These are phyloP conservation scores for Drosophila murphyi DNA, from an alignment of 1,140 invertebrate genomes.

Conservation along the genomic window DNA sequence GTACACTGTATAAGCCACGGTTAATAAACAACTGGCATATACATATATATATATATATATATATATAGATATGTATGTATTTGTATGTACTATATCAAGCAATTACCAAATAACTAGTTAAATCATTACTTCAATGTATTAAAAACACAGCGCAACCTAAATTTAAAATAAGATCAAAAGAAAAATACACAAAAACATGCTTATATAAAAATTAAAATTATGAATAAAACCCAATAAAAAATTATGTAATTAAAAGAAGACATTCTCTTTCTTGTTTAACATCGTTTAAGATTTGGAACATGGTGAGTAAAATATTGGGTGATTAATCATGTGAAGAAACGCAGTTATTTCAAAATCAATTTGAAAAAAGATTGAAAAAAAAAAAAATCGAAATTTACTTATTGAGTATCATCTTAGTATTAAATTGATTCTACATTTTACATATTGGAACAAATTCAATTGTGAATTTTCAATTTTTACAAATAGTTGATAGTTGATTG, in stretches of 20 bases:
- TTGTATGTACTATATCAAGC: conserved; percentile 51
- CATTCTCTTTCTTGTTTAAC: neutral
- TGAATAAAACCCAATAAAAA: conserved; percentile 37
- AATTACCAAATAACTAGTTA: conserved; percentile 81
- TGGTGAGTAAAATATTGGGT: neutral
- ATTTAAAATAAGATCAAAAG: conserved; percentile 26
- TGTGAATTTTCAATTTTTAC: too few species aligned
- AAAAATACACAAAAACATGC: conserved; percentile 27
- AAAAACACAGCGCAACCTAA: conserved; percentile 52
- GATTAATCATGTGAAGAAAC: neutral
- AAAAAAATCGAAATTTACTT: too few species aligned
- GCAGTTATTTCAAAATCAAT: too few species aligned
- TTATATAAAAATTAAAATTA: conserved; percentile 30
- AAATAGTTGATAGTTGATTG: too few species aligned
- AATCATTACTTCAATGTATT: conserved; percentile 72
- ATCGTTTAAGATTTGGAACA: neutral
- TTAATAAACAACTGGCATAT: conserved; percentile 3
- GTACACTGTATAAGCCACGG: conserved; percentile 29
- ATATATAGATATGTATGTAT: neutral
- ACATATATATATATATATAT: neutral
- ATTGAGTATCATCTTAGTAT: too few species aligned
- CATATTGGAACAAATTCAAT: too few species aligned
- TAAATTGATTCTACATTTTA: too few species aligned
- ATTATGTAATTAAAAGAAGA: conserved; percentile 3
- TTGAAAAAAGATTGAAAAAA: neutral